Base-by-base conservation (phyloP, 92 coral and sea anemone genomes). In the Phenganax stokvisi region DNA sequence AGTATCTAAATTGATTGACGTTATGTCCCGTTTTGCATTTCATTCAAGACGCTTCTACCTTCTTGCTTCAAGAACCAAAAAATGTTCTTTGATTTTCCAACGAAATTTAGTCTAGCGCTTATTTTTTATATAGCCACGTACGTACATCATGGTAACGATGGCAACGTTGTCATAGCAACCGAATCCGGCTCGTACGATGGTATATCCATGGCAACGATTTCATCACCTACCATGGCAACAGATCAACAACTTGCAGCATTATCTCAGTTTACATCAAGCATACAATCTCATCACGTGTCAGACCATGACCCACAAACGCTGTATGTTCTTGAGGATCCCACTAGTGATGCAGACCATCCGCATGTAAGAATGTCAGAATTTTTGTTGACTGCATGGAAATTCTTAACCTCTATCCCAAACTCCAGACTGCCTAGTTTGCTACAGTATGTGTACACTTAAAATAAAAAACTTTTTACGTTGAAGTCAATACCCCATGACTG, bases 121-220 rank as follows among this genome's bases (percentile, higher is more conserved):
- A 81, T 86, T 79, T 60, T 29, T 51, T 53, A 54, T 30, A 52
- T 86, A 84, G 96, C 90, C 54, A 88, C 91, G 8, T 91, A 88
- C 72, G 99, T 96, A 16, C 99, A 96, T 82, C 97, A 92, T 63
- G 71, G 90, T 56, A 90, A 89, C 82, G 98, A 94, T 76, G 99
- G 99, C 29, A 96, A 97, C 17, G 99, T 96, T 60, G 91, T 96
- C 84, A 92, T 97, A 25, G 88, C 99, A 58, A 97, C 92, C 75
- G 97, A 93, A n/a, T 74, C 92, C 27, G 77, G 90, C 51, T 88
- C 88, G 76, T 97, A 90, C 74, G 89, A 88, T 29, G 86, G 97
- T 25, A 97, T 96, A 73, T 87, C 99, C 86, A 92, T 96, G 89
- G 90, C 90, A 75, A 92, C 90, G 75, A 87, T 92, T 56, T 83